Evolutionary conservation across 1,140 invertebrate genomes (phyloP).

Genomic region (Ceratosolen fusciceps): DNA sequence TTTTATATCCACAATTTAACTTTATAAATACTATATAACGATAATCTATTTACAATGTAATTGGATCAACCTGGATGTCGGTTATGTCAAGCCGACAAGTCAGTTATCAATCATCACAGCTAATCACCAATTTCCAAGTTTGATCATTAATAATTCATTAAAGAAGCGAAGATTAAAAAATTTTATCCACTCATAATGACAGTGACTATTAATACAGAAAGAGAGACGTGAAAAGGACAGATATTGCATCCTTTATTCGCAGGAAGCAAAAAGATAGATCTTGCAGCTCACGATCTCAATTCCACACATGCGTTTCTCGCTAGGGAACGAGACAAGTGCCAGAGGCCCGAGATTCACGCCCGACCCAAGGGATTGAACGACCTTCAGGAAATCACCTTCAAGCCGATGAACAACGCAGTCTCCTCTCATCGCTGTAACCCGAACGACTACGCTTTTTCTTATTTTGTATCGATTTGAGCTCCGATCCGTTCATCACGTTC

Average conservation of each 20-base stretch:
- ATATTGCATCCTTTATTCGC: too few relatives aligned
- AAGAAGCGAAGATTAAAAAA: too few relatives aligned
- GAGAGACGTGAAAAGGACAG: too few relatives aligned
- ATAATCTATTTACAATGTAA: background rate
- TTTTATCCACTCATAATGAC: too few relatives aligned
- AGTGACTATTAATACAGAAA: too few relatives aligned
- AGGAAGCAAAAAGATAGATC: too few relatives aligned
- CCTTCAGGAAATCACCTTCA: constrained; percentile 66
- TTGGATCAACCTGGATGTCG: background rate
- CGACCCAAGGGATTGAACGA: constrained; percentile 66
- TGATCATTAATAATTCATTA: too few relatives aligned
- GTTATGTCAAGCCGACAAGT: background rate
- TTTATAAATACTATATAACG: background rate
- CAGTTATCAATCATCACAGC: background rate
- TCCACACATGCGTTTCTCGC: too few relatives aligned
- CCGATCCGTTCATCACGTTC: background rate
- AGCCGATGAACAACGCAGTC: background rate
- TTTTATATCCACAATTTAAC: too few relatives aligned
- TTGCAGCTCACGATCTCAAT: too few relatives aligned
- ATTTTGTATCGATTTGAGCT: background rate
- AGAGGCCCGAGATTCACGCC: background rate
- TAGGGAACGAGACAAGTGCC: background rate
- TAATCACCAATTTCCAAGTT: too few relatives aligned
- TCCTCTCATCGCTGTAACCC: constrained; percentile 17
- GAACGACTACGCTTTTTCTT: constrained; percentile 1